Evolutionary conservation across 1,140 invertebrate genomes (phyloP).

Genomic region (Meloidogyne exigua): DNA sequence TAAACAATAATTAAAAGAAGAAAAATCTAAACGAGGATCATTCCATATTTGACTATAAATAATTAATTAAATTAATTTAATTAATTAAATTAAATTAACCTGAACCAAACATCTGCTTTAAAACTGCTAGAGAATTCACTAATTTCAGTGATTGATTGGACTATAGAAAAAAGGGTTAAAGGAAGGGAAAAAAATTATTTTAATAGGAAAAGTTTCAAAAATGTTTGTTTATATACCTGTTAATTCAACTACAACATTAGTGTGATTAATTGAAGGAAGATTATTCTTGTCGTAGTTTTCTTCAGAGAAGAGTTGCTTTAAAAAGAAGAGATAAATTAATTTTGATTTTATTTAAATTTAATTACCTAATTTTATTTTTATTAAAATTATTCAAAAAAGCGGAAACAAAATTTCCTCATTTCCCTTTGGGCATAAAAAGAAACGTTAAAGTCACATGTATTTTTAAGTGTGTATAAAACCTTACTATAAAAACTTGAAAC

Average conservation of each 20-base stretch:
- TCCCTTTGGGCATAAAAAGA: no score
- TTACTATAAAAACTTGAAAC: neutral
- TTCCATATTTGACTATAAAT: slow-evolving; percentile 54
- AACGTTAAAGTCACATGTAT: no score
- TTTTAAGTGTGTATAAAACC: no score
- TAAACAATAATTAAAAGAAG: slow-evolving; percentile 55
- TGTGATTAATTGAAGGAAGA: slow-evolving; percentile 57
- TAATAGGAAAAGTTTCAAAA: no score
- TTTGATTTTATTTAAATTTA: no score
- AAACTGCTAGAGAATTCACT: slow-evolving; percentile 59
- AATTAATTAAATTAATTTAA: neutral
- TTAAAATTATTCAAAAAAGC: neutral
- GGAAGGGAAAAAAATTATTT: no score
- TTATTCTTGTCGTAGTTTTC: slow-evolving; percentile 61
- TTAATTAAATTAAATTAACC: no score
- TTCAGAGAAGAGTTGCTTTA: slow-evolving; percentile 56
- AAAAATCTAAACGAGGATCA: slow-evolving; percentile 58
- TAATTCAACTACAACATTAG: slow-evolving; percentile 58
- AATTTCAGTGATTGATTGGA: slow-evolving; percentile 62
- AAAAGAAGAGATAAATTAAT: slow-evolving; percentile 9
- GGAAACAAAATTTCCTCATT: no score
- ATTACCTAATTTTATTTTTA: neutral
- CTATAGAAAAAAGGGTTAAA: neutral
- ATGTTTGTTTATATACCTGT: no score
- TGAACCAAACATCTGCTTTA: slow-evolving; percentile 62